Evolutionary conservation across 2,797 vertebrate species (phyloP).

Genomic region (Apogon hyalosoma): DNA sequence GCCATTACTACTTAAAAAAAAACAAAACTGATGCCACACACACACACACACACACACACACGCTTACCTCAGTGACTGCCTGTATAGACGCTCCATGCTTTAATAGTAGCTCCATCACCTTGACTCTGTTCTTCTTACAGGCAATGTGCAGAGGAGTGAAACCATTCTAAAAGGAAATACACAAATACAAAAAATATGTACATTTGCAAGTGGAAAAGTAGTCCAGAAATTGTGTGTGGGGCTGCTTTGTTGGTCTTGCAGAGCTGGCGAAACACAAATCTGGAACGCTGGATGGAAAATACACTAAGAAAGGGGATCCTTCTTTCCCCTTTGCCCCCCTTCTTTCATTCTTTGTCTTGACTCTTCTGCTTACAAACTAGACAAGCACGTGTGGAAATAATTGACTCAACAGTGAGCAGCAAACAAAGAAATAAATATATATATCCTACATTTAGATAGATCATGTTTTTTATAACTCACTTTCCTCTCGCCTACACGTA

Average conservation of each 20-base stretch:
- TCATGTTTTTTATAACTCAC: constrained; percentile 67
- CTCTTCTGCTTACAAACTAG: constrained; percentile 48
- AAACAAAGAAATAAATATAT: constrained; percentile 18
- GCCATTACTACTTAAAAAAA: neutral
- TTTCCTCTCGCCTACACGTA: constrained; percentile 52
- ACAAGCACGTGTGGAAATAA: constrained; percentile 75
- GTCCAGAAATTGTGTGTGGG: constrained; percentile 6
- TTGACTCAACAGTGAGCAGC: constrained; percentile 29
- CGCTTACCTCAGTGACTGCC: constrained; percentile 93
- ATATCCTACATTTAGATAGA: constrained; percentile 52
- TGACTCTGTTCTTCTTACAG: constrained; percentile 97
- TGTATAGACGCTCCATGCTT: constrained; percentile 97
- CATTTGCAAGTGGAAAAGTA: constrained; percentile 64
- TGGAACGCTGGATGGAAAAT: constrained; percentile 65
- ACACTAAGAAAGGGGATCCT: constrained; percentile 36
- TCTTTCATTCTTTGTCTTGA: constrained; percentile 23
- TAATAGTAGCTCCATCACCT: constrained; percentile 97
- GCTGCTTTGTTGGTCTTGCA: constrained; percentile 9
- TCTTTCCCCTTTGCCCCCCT: constrained; percentile 8
- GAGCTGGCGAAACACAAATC: constrained; percentile 35
- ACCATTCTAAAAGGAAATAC: constrained; percentile 87
- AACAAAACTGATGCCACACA: no score
- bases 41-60: no score
- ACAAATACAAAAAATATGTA: constrained; percentile 37
- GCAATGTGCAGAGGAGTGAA: constrained; percentile 99